Percentiles rank a stretch among this genome's conserved stretches.
phyloP scores from a whole-genome alignment of 2,113 vertebrate species.

The Entelurus aequoreus region DNA sequence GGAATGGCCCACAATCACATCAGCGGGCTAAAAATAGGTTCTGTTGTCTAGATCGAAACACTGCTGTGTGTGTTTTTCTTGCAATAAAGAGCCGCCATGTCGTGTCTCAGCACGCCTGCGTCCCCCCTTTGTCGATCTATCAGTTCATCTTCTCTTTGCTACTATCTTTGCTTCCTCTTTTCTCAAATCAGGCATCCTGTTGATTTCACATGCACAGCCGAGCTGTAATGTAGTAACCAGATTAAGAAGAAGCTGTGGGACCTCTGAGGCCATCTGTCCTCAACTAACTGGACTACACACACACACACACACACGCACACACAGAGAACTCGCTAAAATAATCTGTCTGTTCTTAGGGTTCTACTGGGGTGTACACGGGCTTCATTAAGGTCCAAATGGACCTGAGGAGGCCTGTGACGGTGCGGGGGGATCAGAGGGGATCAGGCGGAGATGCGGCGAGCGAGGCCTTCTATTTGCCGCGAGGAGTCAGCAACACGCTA shows the following conservation, averaged over 20 bases:
- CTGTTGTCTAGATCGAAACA: too few relatives aligned
- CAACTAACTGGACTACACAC: neutral
- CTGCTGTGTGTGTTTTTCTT: too few relatives aligned
- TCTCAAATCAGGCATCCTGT: conserved; percentile 3
- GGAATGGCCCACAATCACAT: too few relatives aligned
- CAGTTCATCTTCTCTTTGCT: neutral
- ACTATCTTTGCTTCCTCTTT: conserved; percentile 1
- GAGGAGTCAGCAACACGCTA: conserved; percentile 80
- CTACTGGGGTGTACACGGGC: conserved; percentile 84
- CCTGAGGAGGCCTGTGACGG: conserved; percentile 81
- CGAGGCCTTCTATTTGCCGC: conserved; percentile 81
- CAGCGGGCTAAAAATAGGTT: too few relatives aligned
- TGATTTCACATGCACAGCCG: neutral
- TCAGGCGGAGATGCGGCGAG: conserved; percentile 49
- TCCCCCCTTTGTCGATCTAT: neutral
- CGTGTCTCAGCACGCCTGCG: neutral
- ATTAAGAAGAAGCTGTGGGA: conserved; percentile 38
- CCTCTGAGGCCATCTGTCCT: conserved; percentile 58
- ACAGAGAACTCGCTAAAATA: too few relatives aligned
- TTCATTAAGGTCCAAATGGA: conserved; percentile 98
- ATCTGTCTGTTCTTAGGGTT: conserved; percentile 63
- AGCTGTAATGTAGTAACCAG: conserved; percentile 44
- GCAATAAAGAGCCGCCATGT: neutral
- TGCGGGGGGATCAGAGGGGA: conserved; percentile 60
- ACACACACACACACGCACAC: too few relatives aligned